A percentile compares a stretch with the other conserved stretches of the same genome.
phyloP scores from a whole-genome alignment of 2,797 vertebrate species.

The Notolabrus celidotus region DNA sequence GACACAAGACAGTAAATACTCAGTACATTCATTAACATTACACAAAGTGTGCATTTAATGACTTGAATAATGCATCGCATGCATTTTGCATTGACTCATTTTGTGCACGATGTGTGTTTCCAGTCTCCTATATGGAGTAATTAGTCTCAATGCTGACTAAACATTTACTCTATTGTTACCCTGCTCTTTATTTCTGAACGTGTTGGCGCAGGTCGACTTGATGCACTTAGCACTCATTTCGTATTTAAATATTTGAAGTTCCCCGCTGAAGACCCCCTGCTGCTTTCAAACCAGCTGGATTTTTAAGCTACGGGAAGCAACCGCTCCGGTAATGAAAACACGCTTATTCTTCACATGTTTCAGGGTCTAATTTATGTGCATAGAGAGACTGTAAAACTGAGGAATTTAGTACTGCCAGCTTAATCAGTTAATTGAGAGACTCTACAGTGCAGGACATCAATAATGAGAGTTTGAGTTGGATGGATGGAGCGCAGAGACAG shows the following conservation, averaged over 20 bases:
- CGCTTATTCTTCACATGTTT: constrained; percentile 38
- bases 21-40: neutral
- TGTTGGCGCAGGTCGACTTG: neutral
- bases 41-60: neutral
- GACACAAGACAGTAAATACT: neutral
- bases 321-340: constrained; percentile 17
- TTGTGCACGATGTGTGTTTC: neutral
- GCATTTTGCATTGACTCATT: neutral
- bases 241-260: constrained; percentile 55
- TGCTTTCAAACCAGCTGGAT: constrained; percentile 15
- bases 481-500: constrained; percentile 6
- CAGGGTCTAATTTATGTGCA: constrained; percentile 24
- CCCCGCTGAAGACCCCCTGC: constrained; percentile 24
- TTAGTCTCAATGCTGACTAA: neutral
- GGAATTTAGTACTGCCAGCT: neutral
- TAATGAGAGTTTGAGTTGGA: constrained; percentile 11
- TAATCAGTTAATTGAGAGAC: constrained; percentile 30
- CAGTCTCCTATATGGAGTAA: neutral
- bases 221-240: constrained; percentile 12
- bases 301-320: constrained; percentile 26
- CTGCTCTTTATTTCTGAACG: constrained; percentile 9
- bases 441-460: constrained; percentile 13
- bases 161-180: neutral
- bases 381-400: neutral
- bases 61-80: neutral